Evolutionary conservation across 2,888 invertebrate species (phyloP).

Genomic region (Nephrocerus scutellatus): DNA sequence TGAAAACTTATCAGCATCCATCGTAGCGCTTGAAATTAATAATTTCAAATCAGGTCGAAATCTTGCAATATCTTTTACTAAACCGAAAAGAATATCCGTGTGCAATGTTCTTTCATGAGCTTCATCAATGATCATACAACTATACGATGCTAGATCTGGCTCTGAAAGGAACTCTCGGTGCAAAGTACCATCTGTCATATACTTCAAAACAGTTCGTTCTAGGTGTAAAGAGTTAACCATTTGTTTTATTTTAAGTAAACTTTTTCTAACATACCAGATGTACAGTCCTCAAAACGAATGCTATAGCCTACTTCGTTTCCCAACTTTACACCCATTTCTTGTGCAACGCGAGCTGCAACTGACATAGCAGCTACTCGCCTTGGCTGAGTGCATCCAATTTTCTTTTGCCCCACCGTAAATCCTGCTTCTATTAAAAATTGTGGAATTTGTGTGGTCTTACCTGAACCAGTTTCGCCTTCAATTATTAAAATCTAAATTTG

Average conservation of each 20-base stretch:
- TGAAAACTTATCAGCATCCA: constrained; percentile 97
- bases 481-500: constrained; percentile 71
- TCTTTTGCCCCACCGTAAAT: constrained; percentile 73
- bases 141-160: constrained; percentile 91
- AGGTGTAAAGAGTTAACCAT: background rate
- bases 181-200: constrained; percentile 99
- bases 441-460: constrained; percentile 98
- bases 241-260: no score
- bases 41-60: constrained; percentile 92
- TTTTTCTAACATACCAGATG: constrained; percentile 61
- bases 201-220: constrained; percentile 92
- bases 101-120: constrained; percentile 98
- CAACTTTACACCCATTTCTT: constrained; percentile 94
- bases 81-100: constrained; percentile 95
- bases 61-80: constrained; percentile 91
- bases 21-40: constrained; percentile 93
- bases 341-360: constrained; percentile 95
- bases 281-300: constrained; percentile 98
- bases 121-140: constrained; percentile 99
- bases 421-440: constrained; percentile 96
- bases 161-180: constrained; percentile 95
- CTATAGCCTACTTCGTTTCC: constrained; percentile 87
- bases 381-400: constrained; percentile 96
- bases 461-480: constrained; percentile 97
- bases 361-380: constrained; percentile 98